Conservation (phyloP, 2,113 vertebrate genomes). For the Nannospalax galili region DNA sequence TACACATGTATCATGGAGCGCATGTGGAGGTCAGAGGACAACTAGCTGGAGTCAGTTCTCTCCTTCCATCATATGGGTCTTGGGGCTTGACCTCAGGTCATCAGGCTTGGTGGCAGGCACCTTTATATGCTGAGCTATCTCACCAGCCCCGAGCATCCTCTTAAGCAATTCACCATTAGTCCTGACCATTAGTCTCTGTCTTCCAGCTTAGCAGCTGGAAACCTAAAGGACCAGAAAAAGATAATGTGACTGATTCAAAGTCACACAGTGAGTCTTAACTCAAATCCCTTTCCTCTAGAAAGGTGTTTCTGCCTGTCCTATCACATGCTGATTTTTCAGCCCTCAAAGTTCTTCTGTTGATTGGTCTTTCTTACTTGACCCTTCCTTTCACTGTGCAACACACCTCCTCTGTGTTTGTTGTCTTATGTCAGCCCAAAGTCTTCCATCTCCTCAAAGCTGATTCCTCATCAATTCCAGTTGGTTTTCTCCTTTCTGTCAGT, state of each 20-base stretch:
- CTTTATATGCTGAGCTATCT: not conserved
- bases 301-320: not conserved
- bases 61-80: not conserved
- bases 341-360: not conserved
- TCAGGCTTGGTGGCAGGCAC: not conserved
- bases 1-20: not conserved
- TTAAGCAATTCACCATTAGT: conserved; percentile 15
- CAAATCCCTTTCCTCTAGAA: not conserved
- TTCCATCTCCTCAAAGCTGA: not conserved
- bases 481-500: conserved; percentile 28
- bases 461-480: not conserved
- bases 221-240: conserved; percentile 10
- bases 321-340: not conserved
- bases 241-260: conserved; percentile 22
- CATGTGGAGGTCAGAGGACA: not conserved
- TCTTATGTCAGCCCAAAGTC: not conserved
- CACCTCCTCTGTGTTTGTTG: not conserved
- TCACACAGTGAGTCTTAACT: not conserved
- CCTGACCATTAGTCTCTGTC: not conserved
- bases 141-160: not conserved
- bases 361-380: not conserved
- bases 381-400: not conserved
- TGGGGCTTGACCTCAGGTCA: not conserved
- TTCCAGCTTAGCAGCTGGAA: conserved; percentile 26
- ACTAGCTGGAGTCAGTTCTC: not conserved